Base-by-base conservation (phyloP, 2,797 vertebrate species). In the Protonibea diacanthus region DNA sequence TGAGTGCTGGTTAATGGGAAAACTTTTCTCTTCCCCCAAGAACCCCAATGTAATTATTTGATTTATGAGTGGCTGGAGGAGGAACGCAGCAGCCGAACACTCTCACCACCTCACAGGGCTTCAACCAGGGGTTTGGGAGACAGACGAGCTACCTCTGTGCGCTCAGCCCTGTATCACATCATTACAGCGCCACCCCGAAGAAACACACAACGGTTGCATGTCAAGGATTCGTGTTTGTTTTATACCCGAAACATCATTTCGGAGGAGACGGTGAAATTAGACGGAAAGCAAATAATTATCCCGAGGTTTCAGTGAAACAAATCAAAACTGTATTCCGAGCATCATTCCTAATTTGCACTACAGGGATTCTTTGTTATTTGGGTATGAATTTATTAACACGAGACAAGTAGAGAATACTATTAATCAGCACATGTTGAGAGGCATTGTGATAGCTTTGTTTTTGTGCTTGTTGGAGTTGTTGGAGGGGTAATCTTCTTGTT, bases 41-140 rank as follows among this genome's bases (percentile, higher is more conserved):
- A 90, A 78, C 59, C 33, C 33, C 74, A 88, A 25, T 75, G 79
- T 88, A 90, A 91, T 92, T 90, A 91, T 90, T 89, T 86, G 87
- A 94, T 91, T 90, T 89, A 91, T 89, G 88, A 89, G 78, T 80
- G 59, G 77, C 81, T 87, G 63, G 29, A 88, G 83, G 89, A 86
- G 20, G 74, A 78, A 66, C 55, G 49, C 68, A 67, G 67, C 71
- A 80, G 52, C 45, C 12, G 33, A 76, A 80, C 70, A 49, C 44
- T 71, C 51, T 75, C 71, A 11, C 20, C 52, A 72, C 78, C 70
- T 70, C 74, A 21, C 61, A 86, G 72, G 80, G 70, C 45, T 83
- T 75, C 49, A 76, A 49, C 64, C 68, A 42, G 52, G 57, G 53
- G 42, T 76, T 53, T 76, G 76, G 73, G 15, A 58, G 77, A 59